phyloP scores from a whole-genome alignment of 2,113 vertebrate genomes.

The Melanostigma gelatinosum region DNA sequence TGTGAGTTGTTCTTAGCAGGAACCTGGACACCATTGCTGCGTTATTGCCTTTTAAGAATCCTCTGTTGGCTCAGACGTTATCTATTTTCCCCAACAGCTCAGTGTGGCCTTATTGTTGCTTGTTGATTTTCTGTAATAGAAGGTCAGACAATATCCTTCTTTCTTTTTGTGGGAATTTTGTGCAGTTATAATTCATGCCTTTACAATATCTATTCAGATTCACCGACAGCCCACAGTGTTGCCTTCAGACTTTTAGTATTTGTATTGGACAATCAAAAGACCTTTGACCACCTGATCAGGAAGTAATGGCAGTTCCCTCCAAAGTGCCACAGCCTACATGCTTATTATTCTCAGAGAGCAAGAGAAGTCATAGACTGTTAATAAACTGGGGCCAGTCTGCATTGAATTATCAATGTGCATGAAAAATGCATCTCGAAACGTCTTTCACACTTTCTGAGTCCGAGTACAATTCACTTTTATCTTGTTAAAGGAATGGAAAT shows the following conservation, averaged over 20 bases:
- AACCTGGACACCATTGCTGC: constrained; percentile 36
- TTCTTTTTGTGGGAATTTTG: constrained; percentile 16
- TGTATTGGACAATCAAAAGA: constrained; percentile 41
- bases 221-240: not conserved
- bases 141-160: not conserved
- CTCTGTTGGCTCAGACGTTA: constrained; percentile 16
- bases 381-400: constrained; percentile 80
- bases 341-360: constrained; percentile 76
- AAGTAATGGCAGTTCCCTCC: constrained; percentile 33
- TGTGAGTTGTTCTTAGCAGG: constrained; percentile 31
- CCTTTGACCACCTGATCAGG: constrained; percentile 63
- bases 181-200: constrained; percentile 13
- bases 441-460: constrained; percentile 81
- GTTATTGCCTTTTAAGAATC: constrained; percentile 30
- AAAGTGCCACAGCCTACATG: constrained; percentile 66
- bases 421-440: constrained; percentile 81
- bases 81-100: constrained; percentile 31
- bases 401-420: constrained; percentile 85
- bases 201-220: constrained; percentile 28
- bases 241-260: constrained; percentile 17
- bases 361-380: constrained; percentile 78
- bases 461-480: constrained; percentile 82
- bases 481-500: constrained; percentile 83
- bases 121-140: constrained; percentile 9
- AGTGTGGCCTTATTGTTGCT: not conserved